phyloP scores from a whole-genome alignment of 2,113 vertebrate genomes.

The Hypanus sabinus region DNA sequence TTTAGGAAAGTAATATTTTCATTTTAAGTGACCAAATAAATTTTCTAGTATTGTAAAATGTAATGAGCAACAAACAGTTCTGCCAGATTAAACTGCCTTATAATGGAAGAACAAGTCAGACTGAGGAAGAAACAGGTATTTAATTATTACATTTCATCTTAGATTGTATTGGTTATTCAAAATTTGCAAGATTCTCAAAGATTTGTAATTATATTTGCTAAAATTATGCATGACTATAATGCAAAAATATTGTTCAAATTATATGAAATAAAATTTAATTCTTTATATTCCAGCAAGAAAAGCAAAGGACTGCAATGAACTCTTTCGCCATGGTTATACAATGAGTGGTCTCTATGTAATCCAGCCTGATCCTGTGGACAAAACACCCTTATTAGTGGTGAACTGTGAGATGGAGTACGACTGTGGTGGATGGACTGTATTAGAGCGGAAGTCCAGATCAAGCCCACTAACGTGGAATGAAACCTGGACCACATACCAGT shows the following conservation, averaged over 20 bases:
- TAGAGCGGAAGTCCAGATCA: constrained; percentile 39
- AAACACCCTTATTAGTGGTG: constrained; percentile 37
- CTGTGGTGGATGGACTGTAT: constrained; percentile 35
- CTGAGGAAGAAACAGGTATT: not conserved
- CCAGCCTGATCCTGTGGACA: not conserved
- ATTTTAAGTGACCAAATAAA: not conserved
- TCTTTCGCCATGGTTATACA: constrained; percentile 39
- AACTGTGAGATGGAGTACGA: constrained; percentile 40
- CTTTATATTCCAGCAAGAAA: not conserved
- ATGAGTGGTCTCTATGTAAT: constrained; percentile 38
- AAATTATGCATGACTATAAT: not conserved
- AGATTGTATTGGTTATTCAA: not conserved
- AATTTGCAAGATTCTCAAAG: not conserved
- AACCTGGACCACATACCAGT: constrained; percentile 34
- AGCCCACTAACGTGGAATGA: constrained; percentile 41
- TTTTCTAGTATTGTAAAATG: not conserved
- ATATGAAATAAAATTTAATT: not conserved
- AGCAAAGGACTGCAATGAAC: constrained; percentile 40
- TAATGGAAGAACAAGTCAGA: not conserved
- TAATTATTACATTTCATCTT: not conserved
- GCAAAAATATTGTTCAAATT: not conserved
- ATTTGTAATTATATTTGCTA: not conserved
- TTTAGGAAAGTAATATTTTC: not conserved
- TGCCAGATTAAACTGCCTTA: not conserved
- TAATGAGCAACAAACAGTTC: not conserved